These are phyloP conservation scores for Mythimna pallens DNA, from an alignment of 2,888 invertebrate species.

Conservation along the genomic window DNA sequence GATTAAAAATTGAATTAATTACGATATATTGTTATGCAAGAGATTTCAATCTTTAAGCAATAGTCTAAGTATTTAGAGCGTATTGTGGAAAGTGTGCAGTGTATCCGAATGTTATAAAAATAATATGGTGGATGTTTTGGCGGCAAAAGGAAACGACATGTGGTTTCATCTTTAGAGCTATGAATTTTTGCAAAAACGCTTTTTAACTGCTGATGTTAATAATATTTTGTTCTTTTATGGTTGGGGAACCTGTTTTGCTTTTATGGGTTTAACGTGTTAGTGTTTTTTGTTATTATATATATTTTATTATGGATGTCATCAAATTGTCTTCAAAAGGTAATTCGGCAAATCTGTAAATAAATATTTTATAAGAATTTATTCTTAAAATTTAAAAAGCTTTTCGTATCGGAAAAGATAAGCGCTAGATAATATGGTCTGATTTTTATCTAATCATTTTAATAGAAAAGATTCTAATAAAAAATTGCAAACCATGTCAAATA, in stretches of 20 bases:
- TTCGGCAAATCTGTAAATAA: background rate
- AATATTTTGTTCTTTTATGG: background rate
- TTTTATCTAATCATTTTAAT: background rate
- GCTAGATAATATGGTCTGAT: background rate
- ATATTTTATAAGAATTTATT: background rate
- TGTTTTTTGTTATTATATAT: background rate
- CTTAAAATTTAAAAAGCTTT: background rate
- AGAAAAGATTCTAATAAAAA: constrained; percentile 28
- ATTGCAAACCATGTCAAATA: constrained; percentile 2
- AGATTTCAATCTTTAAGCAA: constrained; percentile 40
- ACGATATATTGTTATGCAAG: constrained; percentile 50
- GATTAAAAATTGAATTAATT: constrained; percentile 45
- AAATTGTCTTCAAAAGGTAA: background rate
- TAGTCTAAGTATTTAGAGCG: constrained; percentile 37
- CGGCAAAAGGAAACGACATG: constrained; percentile 26
- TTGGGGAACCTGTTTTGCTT: background rate
- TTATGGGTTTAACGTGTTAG: background rate
- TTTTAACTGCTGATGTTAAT: background rate
- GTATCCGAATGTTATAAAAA: constrained; percentile 44
- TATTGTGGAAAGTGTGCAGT: constrained; percentile 13
- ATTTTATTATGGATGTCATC: background rate
- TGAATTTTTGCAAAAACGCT: constrained; percentile 1
- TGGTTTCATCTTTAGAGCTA: background rate
- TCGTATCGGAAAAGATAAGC: constrained; percentile 18
- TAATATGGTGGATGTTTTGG: constrained; percentile 44